Base-by-base conservation (phyloP, 2,113 vertebrate genomes). In the Notarius quadriscutis region DNA sequence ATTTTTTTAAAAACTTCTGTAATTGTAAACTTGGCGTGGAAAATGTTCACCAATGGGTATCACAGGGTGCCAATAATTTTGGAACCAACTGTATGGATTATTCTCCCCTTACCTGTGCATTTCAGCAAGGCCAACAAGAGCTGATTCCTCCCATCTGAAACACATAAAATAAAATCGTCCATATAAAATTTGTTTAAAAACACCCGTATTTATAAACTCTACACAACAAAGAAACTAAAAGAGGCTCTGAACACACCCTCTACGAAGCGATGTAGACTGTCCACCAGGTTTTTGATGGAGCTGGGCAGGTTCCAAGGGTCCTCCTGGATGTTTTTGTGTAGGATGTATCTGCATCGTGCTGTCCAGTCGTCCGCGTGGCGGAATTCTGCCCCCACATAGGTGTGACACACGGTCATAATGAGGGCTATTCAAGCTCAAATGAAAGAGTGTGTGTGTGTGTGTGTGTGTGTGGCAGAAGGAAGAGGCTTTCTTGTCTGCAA, bases 251-350 rank as follows among this genome's bases (percentile, higher is more conserved):
- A 79, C 81, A 9, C n/a, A 99, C 98, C 98, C 88, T 99, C 98
- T 74, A 98, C 98, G 0, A 97, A 96, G 95, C 95, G 96, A 92
- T 99, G 97, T 90, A 99, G 96, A 87, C 95, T 97, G 92, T 98
- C 98, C 91, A 99, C 96, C 84, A 99, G 95, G 20, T 95, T 97
- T 93, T 96, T 97, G 93, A 99, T 99, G 30, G 97, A 96, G 91
- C 85, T 92, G 10, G 98, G 98, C 53, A 99, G 96, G 94, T 99
- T 99, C 98, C 98, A 99, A 25, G 98, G 98, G 93, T 99, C 98
- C 93, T 99, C 97, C 90, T 98, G 97, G 93, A 99, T 97, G 92
- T 98, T 98, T 92, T 97, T 96, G 92, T 98, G 97, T 89, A 99
- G 98, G 50, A 98, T 90, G 88, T 92, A 95, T 60, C 97, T 94